Conservation (phyloP, 2,113 vertebrate genomes). For the Phodopus roborovskii region DNA sequence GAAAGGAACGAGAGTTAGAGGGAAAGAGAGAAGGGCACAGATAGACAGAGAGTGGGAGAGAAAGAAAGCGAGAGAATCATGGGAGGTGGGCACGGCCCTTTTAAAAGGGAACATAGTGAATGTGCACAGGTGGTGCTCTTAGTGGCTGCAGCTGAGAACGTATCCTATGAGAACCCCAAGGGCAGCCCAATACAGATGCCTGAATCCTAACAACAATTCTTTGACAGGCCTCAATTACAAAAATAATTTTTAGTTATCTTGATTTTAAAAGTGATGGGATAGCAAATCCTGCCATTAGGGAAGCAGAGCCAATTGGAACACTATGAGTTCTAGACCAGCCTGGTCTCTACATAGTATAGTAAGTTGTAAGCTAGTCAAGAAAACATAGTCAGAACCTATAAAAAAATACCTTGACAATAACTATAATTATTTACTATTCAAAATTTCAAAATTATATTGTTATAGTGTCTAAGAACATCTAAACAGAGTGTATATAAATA, state of each 20-base stretch:
- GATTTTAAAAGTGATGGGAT: neutral
- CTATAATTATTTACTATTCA: neutral
- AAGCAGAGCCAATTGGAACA: neutral
- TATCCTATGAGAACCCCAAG: no score
- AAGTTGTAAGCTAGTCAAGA: neutral
- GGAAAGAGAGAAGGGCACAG: no score
- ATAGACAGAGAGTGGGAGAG: no score
- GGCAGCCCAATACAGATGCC: no score
- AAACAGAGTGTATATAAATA: neutral
- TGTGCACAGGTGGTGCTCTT: no score
- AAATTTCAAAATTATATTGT: neutral
- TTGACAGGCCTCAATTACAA: neutral
- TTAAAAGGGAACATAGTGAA: no score
- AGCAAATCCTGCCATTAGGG: neutral
- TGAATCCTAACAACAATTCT: neutral
- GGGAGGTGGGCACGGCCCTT: no score
- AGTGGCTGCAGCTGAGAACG: no score
- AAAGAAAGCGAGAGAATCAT: no score
- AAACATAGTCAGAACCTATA: neutral
- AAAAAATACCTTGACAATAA: neutral
- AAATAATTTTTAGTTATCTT: neutral
- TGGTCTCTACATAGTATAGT: neutral
- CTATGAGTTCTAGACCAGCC: neutral
- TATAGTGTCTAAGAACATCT: neutral
- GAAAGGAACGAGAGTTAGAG: no score